Evolutionary conservation across 2,113 vertebrate genomes (phyloP).

Genomic region (Columbina picui): DNA sequence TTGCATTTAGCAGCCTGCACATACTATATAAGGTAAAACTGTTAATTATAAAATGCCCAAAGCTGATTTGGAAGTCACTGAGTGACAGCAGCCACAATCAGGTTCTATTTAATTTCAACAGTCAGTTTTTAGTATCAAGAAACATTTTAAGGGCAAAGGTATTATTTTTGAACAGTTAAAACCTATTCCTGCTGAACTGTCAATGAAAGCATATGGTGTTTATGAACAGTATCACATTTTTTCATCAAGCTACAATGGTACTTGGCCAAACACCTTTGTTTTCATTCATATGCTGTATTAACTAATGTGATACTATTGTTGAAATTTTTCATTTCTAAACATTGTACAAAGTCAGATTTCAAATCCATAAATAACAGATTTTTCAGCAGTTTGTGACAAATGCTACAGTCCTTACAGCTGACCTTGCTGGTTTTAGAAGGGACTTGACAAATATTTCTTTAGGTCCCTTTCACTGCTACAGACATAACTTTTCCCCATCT

Average conservation of each 20-base stretch:
- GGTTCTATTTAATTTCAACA: background rate
- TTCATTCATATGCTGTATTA: background rate
- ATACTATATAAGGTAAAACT: background rate
- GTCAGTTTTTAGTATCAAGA: background rate
- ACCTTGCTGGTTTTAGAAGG: background rate
- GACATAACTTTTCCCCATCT: background rate
- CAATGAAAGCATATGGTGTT: background rate
- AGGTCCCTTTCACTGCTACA: background rate
- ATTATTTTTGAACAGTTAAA: background rate
- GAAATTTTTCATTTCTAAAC: background rate
- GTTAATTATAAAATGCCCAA: background rate
- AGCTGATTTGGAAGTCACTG: background rate
- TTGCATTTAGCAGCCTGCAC: background rate
- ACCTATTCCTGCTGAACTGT: background rate
- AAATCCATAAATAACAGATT: background rate
- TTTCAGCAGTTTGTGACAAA: background rate
- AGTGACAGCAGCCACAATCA: background rate
- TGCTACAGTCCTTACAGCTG: background rate
- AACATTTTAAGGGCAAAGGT: background rate
- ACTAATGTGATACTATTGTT: background rate
- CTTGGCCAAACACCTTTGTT: background rate
- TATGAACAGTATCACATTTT: background rate
- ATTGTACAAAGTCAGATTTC: background rate
- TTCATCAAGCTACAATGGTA: background rate
- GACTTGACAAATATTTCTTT: background rate